These are phyloP conservation scores for Phalera bucephala DNA, from an alignment of 2,888 invertebrate species.

Conservation along the genomic window DNA sequence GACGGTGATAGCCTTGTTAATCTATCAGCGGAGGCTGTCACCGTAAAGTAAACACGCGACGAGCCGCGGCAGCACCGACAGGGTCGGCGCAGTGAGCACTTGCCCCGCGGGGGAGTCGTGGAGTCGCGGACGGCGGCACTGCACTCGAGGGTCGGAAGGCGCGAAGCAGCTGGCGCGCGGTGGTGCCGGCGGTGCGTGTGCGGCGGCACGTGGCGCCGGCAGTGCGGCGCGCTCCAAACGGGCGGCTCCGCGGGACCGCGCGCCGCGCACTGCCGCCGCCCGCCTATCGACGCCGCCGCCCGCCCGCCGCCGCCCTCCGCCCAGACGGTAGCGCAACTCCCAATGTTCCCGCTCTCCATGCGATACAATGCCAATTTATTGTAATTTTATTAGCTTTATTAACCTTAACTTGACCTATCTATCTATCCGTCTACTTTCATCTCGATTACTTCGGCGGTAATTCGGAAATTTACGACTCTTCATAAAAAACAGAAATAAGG, in stretches of 20 bases:
- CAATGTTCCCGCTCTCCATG: constrained; percentile 5
- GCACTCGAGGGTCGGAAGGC: constrained; percentile 27
- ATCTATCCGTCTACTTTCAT: neutral
- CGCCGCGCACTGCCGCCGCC: constrained; percentile 67
- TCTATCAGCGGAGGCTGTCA: constrained; percentile 8
- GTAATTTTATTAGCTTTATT: constrained; percentile 2
- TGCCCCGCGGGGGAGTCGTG: neutral
- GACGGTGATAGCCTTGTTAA: constrained; percentile 7
- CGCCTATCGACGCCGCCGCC: constrained; percentile 22
- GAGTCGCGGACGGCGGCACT: constrained; percentile 5
- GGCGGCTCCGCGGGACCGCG: constrained; percentile 58
- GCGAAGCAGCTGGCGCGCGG: constrained; percentile 8
- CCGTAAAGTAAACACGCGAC: constrained; percentile 13
- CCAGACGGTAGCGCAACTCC: constrained; percentile 4
- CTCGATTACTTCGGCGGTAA: neutral
- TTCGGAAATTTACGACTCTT: too few species aligned
- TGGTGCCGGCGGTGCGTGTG: constrained; percentile 9
- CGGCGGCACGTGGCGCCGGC: constrained; percentile 30
- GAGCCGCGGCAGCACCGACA: constrained; percentile 9
- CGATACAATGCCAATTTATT: constrained; percentile 1
- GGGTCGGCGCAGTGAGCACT: constrained; percentile 4
- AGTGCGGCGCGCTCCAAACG: constrained; percentile 35
- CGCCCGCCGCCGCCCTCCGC: constrained; percentile 21
- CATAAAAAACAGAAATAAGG: too few species aligned
- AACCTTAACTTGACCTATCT: neutral